phyloP scores from a whole-genome alignment of 2,113 vertebrate genomes.

The Cygnus buccinator region DNA sequence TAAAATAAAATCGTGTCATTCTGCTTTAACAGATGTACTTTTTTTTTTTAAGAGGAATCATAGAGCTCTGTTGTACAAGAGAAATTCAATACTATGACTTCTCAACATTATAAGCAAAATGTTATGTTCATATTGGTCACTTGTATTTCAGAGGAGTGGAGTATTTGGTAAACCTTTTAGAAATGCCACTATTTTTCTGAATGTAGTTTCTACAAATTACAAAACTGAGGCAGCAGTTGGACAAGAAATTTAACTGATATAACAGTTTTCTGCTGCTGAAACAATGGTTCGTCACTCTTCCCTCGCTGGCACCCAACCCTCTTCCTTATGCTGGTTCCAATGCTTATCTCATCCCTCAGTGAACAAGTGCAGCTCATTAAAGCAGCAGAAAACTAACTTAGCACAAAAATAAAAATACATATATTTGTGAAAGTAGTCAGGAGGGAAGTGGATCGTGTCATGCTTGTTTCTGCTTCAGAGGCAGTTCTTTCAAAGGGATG shows the following conservation, averaged over 20 bases:
- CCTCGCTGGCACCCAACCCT: background rate
- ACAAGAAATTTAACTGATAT: background rate
- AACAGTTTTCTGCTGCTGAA: background rate
- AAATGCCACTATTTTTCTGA: background rate
- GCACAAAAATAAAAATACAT: background rate
- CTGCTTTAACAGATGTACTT: background rate
- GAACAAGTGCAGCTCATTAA: background rate
- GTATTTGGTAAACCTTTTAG: background rate
- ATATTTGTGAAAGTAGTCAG: background rate
- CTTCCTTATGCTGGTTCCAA: background rate
- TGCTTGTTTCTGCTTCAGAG: background rate
- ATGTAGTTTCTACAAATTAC: background rate
- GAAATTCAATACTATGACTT: background rate
- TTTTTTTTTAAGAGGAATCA: background rate
- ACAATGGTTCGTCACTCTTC: background rate
- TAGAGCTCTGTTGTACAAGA: background rate
- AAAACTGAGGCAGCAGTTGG: background rate
- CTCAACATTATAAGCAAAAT: background rate
- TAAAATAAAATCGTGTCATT: accelerated
- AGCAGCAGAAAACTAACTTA: background rate
- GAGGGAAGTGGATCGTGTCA: background rate
- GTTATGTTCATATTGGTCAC: background rate
- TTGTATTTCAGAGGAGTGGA: background rate
- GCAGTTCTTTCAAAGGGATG: background rate
- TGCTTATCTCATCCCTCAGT: background rate